Percentiles rank a stretch among this genome's conserved stretches.
These are phyloP conservation scores for Oophaga pumilio DNA, from an alignment of 2,113 vertebrate species.

Conservation along the genomic window DNA sequence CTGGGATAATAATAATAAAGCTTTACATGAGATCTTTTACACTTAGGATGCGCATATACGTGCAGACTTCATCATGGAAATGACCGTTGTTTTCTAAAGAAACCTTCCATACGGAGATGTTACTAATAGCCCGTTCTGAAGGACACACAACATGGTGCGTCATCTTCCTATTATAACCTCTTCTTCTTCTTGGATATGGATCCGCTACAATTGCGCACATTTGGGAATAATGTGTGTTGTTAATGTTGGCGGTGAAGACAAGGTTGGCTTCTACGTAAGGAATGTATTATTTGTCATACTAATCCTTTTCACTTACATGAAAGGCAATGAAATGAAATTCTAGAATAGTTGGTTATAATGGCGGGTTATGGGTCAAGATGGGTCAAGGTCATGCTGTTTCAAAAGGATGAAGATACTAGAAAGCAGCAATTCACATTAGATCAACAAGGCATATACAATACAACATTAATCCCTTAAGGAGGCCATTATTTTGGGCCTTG, in stretches of 20 bases:
- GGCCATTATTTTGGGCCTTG: too few species aligned
- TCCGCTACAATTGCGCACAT: neutral
- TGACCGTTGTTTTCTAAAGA: neutral
- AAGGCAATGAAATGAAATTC: neutral
- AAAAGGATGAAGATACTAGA: neutral
- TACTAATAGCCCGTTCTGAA: neutral
- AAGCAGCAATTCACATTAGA: neutral
- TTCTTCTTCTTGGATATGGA: neutral
- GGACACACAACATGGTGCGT: neutral
- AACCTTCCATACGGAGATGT: neutral
- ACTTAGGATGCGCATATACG: neutral
- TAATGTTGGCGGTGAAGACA: neutral
- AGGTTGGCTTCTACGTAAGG: neutral
- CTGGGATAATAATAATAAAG: neutral
- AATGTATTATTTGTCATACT: neutral
- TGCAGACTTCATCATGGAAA: neutral
- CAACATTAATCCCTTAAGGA: too few species aligned
- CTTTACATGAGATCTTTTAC: neutral
- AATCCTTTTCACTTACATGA: too few species aligned
- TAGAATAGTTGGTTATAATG: neutral
- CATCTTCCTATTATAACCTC: neutral
- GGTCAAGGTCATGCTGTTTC: neutral
- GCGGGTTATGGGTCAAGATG: neutral
- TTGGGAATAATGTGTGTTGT: neutral
- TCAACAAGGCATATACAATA: neutral